phyloP scores from a whole-genome alignment of 2,797 vertebrate genomes.

The Hozukius guyotensis region DNA sequence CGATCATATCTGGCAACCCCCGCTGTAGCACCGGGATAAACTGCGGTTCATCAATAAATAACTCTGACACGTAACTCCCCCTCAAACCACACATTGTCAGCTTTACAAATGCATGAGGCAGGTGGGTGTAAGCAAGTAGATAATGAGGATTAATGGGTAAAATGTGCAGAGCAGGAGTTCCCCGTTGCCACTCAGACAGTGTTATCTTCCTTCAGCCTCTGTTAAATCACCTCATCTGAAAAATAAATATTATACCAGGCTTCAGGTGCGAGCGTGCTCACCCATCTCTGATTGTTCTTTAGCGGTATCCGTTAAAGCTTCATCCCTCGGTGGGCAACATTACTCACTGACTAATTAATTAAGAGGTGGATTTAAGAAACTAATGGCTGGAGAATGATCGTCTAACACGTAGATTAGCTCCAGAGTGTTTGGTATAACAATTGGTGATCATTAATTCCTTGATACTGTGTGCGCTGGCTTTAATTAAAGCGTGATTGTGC shows the following conservation, averaged over 20 bases:
- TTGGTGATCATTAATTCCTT: constrained; percentile 40
- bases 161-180: constrained; percentile 19
- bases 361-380: constrained; percentile 61
- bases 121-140: constrained; percentile 3
- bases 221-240: constrained; percentile 24
- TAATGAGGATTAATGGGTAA: constrained; percentile 33
- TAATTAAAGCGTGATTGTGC: constrained; percentile 47
- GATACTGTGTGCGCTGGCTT: background rate
- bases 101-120: background rate
- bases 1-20: background rate
- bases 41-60: background rate
- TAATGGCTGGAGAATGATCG: constrained; percentile 60
- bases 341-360: constrained; percentile 69
- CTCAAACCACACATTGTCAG: background rate
- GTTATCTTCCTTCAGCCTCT: constrained; percentile 31
- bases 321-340: constrained; percentile 41
- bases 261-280: constrained; percentile 18
- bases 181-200: background rate
- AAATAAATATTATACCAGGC: constrained; percentile 27
- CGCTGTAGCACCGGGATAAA: background rate
- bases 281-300: constrained; percentile 18
- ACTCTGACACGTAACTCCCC: background rate
- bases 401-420: constrained; percentile 63
- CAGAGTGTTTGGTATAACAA: constrained; percentile 41
- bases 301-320: constrained; percentile 4